Evolutionary conservation across 2,797 vertebrate genomes (phyloP).

Genomic region (Smutsia temminckii): DNA sequence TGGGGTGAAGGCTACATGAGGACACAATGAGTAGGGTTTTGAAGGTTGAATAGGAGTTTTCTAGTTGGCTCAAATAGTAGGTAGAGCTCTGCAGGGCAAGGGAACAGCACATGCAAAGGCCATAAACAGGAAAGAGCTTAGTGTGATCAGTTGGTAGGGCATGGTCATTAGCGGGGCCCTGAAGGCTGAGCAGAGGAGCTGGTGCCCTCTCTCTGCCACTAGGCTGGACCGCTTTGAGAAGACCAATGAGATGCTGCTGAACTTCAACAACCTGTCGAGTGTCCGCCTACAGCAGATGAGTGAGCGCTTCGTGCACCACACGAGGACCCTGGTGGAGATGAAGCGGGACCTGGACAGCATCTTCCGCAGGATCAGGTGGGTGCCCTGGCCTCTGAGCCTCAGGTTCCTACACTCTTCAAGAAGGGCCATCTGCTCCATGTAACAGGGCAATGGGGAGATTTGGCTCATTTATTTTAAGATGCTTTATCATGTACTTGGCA

Average conservation of each 20-base stretch:
- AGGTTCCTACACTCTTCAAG: background rate
- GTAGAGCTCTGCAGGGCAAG: background rate
- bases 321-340: constrained; percentile 94
- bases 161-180: background rate
- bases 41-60: constrained; percentile 23
- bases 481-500: background rate
- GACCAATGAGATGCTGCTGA: constrained; percentile 99
- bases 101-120: background rate
- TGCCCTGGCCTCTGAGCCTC: accelerated
- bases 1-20: background rate
- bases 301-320: constrained; percentile 95
- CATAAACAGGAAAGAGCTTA: background rate
- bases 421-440: background rate
- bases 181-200: background rate
- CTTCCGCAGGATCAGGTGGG: constrained; percentile 95
- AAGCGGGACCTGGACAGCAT: constrained; percentile 97
- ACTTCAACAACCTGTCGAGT: constrained; percentile 96
- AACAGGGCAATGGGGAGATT: background rate
- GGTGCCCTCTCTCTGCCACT: background rate
- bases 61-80: background rate
- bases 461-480: background rate
- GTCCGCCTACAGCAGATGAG: constrained; percentile 96
- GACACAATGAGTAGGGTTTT: background rate
- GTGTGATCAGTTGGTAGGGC: background rate
- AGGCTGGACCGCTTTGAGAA: constrained; percentile 99